A percentile compares a stretch with the other conserved stretches of the same genome.
Conservation (phyloP, 1,140 invertebrate genomes). For the Notospermus geniculatus region DNA sequence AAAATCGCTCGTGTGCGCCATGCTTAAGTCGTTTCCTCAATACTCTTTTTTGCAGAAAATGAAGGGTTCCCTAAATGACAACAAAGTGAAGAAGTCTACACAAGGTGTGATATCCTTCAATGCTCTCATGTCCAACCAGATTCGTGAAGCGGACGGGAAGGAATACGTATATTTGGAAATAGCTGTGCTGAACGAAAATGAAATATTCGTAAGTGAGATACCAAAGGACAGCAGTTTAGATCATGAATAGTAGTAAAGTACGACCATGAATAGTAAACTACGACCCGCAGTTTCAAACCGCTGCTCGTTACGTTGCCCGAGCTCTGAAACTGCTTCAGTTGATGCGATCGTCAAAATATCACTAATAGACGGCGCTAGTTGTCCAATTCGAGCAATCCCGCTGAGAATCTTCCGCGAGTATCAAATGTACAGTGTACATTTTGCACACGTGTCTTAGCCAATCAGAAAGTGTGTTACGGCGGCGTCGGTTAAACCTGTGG, state of each 20-base stretch:
- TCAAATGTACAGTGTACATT: too few relatives aligned
- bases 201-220: slow-evolving; percentile 34
- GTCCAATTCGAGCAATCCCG: too few relatives aligned
- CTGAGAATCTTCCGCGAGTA: too few relatives aligned
- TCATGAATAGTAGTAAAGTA: not conserved
- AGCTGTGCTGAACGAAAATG: slow-evolving; percentile 21
- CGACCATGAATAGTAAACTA: too few relatives aligned
- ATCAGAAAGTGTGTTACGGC: too few relatives aligned
- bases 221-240: not conserved
- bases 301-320: too few relatives aligned
- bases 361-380: too few relatives aligned
- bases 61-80: slow-evolving; percentile 10
- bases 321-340: not conserved
- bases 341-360: too few relatives aligned
- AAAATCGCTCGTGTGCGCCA: too few relatives aligned
- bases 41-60: not conserved
- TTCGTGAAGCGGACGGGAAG: slow-evolving; percentile 21
- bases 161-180: slow-evolving; percentile 32
- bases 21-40: too few relatives aligned
- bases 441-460: too few relatives aligned
- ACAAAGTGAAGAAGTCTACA: slow-evolving; percentile 11
- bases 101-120: slow-evolving; percentile 18
- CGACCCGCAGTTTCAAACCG: not conserved
- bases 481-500: too few relatives aligned
- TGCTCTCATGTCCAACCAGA: slow-evolving; percentile 29